Evolutionary conservation across 2,797 vertebrate species (phyloP).

Genomic region (Clarias platycephalus): DNA sequence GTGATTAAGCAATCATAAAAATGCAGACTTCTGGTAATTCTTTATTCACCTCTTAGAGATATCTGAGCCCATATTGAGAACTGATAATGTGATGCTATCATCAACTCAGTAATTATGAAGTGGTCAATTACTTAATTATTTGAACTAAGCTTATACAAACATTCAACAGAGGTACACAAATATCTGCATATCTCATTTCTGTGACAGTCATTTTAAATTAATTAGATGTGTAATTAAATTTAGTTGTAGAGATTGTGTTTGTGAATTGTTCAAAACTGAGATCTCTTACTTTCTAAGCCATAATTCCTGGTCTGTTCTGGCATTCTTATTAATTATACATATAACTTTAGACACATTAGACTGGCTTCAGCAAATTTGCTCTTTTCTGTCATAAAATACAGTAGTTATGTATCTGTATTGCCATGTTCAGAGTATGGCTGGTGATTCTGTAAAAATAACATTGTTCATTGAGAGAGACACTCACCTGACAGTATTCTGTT

Average conservation of each 20-base stretch:
- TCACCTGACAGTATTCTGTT: slow-evolving; percentile 57
- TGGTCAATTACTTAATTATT: background rate
- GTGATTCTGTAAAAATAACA: slow-evolving; percentile 13
- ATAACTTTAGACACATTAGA: background rate
- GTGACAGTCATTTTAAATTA: background rate
- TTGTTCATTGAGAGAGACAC: slow-evolving; percentile 42
- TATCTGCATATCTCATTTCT: background rate
- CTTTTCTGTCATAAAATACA: background rate
- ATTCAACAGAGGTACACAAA: background rate
- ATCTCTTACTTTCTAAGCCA: background rate
- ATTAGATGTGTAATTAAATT: background rate
- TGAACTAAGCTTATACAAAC: no score
- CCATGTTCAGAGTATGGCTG: background rate
- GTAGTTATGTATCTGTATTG: background rate
- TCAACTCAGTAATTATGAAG: background rate
- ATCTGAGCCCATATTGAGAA: background rate
- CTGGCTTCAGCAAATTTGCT: background rate
- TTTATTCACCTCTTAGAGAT: background rate
- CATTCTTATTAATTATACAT: slow-evolving; percentile 1
- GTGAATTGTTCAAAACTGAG: background rate
- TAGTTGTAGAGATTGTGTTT: background rate
- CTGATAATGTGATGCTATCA: background rate
- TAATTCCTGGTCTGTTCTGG: background rate
- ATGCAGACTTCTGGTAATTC: background rate
- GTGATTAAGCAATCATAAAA: background rate